Conservation (phyloP, 2,113 vertebrate species). For the Bos indicus region DNA sequence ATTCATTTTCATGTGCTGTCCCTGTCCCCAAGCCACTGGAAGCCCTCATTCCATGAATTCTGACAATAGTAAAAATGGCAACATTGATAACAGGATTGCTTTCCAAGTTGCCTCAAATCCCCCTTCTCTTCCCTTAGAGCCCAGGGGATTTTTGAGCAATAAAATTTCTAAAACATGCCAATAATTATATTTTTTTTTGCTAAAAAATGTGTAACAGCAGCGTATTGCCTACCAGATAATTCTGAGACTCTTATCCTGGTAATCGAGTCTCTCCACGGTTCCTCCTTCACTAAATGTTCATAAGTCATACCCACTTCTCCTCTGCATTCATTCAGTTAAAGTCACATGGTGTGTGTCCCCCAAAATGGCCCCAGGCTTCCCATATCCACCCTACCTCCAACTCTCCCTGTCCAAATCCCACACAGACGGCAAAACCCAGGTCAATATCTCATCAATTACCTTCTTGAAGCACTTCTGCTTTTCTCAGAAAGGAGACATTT, state of each 20-base stretch:
- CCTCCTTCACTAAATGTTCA: background rate
- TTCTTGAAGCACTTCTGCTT: background rate
- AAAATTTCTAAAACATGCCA: background rate
- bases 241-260: background rate
- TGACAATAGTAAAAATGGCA: background rate
- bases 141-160: background rate
- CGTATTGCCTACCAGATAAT: background rate
- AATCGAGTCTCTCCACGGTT: accelerated
- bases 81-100: background rate
- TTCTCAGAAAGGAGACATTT: accelerated
- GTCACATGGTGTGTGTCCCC: accelerated
- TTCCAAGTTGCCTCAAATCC: background rate
- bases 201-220: background rate
- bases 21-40: background rate
- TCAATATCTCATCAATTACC: accelerated
- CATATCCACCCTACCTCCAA: accelerated
- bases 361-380: accelerated
- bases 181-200: background rate
- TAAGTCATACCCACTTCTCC: background rate
- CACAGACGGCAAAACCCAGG: background rate
- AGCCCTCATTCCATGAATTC: background rate
- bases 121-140: background rate
- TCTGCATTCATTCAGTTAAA: too few species aligned
- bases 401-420: too few species aligned
- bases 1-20: background rate